These are phyloP conservation scores for Symphodus melops DNA, from an alignment of 2,113 vertebrate genomes.

Conservation along the genomic window DNA sequence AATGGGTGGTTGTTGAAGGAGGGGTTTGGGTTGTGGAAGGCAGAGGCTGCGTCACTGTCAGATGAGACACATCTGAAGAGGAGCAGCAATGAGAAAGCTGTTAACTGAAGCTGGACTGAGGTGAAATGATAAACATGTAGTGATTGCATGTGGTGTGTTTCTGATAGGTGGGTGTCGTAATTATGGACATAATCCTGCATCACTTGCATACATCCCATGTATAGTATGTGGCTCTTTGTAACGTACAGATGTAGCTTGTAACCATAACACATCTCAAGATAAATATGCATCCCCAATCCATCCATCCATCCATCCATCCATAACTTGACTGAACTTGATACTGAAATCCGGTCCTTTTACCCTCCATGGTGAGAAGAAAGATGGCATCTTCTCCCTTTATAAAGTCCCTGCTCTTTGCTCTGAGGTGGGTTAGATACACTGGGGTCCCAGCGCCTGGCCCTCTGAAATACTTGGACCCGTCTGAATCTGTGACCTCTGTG, in stretches of 20 bases:
- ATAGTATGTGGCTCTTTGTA: not conserved
- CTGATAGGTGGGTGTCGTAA: not conserved
- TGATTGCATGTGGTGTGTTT: conserved; percentile 1
- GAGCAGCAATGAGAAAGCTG: not conserved
- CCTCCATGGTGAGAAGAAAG: conserved; percentile 89
- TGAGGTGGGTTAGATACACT: conserved; percentile 84
- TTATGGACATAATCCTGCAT: conserved; percentile 14
- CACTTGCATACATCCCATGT: not conserved
- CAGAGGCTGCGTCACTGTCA: conserved; percentile 73
- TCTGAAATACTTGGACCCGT: conserved; percentile 85
- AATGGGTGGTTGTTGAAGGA: not conserved
- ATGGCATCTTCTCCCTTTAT: conserved; percentile 88
- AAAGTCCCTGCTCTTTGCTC: conserved; percentile 88
- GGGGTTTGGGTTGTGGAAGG: conserved; percentile 24
- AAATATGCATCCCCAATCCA: not conserved
- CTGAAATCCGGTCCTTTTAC: conserved; percentile 71
- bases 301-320: too few species aligned
- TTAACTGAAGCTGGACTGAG: conserved; percentile 5
- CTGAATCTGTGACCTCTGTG: conserved; percentile 62
- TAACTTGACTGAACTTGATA: not conserved
- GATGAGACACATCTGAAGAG: conserved; percentile 87
- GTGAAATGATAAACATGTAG: not conserved
- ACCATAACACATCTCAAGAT: not conserved
- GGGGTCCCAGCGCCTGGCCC: conserved; percentile 79
- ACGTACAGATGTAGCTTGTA: not conserved